Evolutionary conservation across 2,113 vertebrate genomes (phyloP).

Genomic region (Lathamus discolor): DNA sequence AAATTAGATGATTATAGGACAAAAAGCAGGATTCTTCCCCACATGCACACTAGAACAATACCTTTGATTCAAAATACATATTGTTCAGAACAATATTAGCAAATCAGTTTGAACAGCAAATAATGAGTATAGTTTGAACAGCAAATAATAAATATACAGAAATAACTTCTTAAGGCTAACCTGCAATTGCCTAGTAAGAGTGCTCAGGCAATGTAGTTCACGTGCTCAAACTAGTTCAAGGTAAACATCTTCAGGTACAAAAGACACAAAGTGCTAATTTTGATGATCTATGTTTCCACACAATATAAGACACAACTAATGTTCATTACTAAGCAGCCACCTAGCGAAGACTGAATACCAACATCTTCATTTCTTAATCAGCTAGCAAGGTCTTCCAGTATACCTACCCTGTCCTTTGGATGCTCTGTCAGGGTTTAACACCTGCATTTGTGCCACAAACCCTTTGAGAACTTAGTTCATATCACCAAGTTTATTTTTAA

Average conservation of each 20-base stretch:
- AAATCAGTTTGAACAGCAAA: neutral
- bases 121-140: neutral
- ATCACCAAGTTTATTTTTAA: neutral
- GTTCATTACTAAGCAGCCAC: neutral
- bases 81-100: neutral
- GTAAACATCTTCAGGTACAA: neutral
- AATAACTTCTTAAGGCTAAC: neutral
- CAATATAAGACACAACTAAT: neutral
- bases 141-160: neutral
- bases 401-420: neutral
- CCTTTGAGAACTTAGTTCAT: neutral
- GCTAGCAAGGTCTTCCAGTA: neutral
- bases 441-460: neutral
- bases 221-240: neutral
- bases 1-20: neutral
- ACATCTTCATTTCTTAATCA: neutral
- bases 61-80: neutral
- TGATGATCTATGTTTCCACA: neutral
- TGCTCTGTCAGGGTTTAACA: neutral
- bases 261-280: neutral
- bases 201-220: neutral
- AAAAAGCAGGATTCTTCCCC: neutral
- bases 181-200: neutral
- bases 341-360: neutral
- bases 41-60: neutral